Evolutionary conservation across 2,888 invertebrate species (phyloP), one percentile per base, ranked within the genome.

Genomic region (Chirona hameri): DNA sequence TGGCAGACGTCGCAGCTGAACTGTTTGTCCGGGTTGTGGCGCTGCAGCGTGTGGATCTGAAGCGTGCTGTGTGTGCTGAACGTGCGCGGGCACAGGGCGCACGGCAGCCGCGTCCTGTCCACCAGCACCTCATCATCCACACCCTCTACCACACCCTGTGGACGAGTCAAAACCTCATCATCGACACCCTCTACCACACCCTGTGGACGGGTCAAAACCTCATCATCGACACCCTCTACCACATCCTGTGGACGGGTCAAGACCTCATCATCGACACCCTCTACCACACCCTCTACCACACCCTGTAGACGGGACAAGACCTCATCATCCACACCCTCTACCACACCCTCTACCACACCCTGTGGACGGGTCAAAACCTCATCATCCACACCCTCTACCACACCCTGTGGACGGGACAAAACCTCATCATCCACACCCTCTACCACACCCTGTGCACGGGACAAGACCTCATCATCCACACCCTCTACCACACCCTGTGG

Each of bases 1-100:
- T 91, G 89, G 87, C 95, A 95, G 27, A 91, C 90, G 82, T 90
- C 88, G 86, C 94, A 93, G 81, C 90, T 88, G 87, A 89, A 93
- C 0, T 93, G 93, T 86, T 93, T 93, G 82, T 91, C 90, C 4
- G 76, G 3, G 76, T 76, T 76, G 76, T 76, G 76, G 24, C 21
- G 21, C 76, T 76, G 18, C 15, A 29, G 39, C 39, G 9, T 1
- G 76, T 76, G 76, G 9, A 76, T 39, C 0, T 12, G 2, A 0
- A 76, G 76, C 21, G 76, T 39, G 15, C 4, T 0, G 21, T 21
- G 18, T 31, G 5, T 39, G 21, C 7, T 21, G 76, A 76, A 76
- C 27, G 76, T 39, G 39, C 39, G 76, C 39, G 4, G 39, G 9
- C 76, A 76, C 39, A 24, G 7, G 76, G 9, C 9, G 39, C 76